A percentile compares a stretch with the other conserved stretches of the same genome.
These are phyloP conservation scores for Nyctibius grandis DNA, from an alignment of 2,797 vertebrate species.

Conservation along the genomic window DNA sequence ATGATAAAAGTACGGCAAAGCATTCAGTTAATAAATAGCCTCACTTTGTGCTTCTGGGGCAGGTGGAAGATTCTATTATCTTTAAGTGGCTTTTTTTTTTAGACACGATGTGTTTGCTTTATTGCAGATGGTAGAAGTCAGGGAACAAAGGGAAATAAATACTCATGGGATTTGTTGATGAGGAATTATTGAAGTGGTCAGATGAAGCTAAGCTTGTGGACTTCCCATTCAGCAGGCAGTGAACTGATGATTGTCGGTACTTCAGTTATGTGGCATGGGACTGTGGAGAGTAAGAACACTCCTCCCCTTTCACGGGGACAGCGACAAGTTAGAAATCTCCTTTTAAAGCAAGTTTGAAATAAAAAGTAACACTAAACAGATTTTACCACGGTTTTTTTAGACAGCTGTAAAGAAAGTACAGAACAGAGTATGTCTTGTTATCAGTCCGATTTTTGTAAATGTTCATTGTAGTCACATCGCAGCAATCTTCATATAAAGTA, in stretches of 20 bases:
- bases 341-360: background rate
- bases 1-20: rapidly evolving
- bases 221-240: background rate
- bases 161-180: background rate
- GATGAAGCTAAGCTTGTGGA: background rate
- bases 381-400: background rate
- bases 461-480: background rate
- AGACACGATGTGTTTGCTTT: rapidly evolving
- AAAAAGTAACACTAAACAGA: background rate
- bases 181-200: background rate
- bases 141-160: background rate
- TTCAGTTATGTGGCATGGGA: no score
- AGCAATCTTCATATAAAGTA: background rate
- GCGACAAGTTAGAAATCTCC: background rate
- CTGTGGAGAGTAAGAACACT: background rate
- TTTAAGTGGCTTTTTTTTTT: background rate
- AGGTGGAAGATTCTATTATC: background rate
- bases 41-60: background rate
- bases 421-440: background rate
- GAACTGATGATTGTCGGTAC: background rate
- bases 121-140: background rate
- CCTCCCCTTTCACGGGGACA: rapidly evolving
- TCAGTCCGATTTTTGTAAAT: background rate
- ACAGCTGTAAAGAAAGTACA: background rate
- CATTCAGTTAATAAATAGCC: background rate